phyloP scores from a whole-genome alignment of 2,888 invertebrate genomes.

The Acanthoscelides obtectus region DNA sequence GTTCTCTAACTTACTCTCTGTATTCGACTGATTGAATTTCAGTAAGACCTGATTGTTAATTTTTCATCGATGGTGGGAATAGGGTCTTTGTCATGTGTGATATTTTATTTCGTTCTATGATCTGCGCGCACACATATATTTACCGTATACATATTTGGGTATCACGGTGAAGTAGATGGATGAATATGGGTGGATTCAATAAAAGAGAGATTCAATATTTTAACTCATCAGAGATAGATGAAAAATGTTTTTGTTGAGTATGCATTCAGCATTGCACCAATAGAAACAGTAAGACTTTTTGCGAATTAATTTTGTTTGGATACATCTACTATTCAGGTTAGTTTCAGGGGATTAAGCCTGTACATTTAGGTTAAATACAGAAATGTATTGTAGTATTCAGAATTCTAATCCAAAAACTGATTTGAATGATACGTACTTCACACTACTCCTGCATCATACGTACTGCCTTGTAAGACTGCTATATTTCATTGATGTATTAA shows the following conservation, averaged over 20 bases:
- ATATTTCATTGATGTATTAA: too few species aligned
- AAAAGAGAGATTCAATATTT: neutral
- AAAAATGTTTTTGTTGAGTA: neutral
- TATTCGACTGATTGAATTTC: neutral
- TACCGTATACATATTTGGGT: conserved; percentile 16
- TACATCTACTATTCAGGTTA: neutral
- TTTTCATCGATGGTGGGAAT: conserved; percentile 33
- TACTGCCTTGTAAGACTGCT: too few species aligned
- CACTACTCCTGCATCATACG: too few species aligned
- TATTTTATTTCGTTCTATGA: conserved; percentile 22
- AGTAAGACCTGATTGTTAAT: neutral
- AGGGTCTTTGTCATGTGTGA: conserved; percentile 32
- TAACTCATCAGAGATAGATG: neutral
- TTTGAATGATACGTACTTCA: too few species aligned
- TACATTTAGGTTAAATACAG: too few species aligned
- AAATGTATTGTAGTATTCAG: too few species aligned
- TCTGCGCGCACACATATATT: conserved; percentile 29
- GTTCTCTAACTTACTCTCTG: neutral
- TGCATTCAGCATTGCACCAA: neutral
- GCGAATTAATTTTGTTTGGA: neutral
- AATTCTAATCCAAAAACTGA: too few species aligned
- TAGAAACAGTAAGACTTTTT: neutral
- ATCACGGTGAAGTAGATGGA: neutral
- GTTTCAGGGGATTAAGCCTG: too few species aligned
- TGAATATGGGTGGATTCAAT: neutral